These are phyloP conservation scores for Lepidurus apus DNA, from an alignment of 1,140 invertebrate species.

Conservation along the genomic window DNA sequence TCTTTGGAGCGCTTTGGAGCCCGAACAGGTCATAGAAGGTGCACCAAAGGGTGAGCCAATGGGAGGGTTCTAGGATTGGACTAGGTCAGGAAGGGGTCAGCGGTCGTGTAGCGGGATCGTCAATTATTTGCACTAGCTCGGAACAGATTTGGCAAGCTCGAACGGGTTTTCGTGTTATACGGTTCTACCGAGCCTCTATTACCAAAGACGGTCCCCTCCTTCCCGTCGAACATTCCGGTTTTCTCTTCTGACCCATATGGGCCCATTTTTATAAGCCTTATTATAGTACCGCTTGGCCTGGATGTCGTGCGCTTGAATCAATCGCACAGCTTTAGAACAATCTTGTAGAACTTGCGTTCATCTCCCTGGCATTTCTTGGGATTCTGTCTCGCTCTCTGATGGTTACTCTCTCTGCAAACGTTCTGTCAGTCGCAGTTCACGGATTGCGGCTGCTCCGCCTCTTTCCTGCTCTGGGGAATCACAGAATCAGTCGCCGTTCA, in stretches of 20 bases:
- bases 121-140: neutral
- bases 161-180: neutral
- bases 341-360: neutral
- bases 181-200: neutral
- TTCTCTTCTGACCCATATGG: neutral
- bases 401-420: no score
- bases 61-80: neutral
- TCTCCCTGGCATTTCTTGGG: no score
- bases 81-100: constrained; percentile 3
- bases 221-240: neutral
- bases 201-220: neutral
- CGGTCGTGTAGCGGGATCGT: neutral
- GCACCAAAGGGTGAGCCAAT: neutral
- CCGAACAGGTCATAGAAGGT: constrained; percentile 1
- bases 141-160: neutral
- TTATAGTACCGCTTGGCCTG: neutral
- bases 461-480: neutral
- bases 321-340: neutral
- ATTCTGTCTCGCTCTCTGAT: no score
- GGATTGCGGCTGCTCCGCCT: neutral
- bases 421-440: neutral
- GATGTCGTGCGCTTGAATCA: neutral
- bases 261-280: neutral
- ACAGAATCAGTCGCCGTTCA: neutral
- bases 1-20: neutral